These are phyloP conservation scores for Pachycephala philippinensis DNA, from an alignment of 2,113 vertebrate genomes.

Conservation along the genomic window DNA sequence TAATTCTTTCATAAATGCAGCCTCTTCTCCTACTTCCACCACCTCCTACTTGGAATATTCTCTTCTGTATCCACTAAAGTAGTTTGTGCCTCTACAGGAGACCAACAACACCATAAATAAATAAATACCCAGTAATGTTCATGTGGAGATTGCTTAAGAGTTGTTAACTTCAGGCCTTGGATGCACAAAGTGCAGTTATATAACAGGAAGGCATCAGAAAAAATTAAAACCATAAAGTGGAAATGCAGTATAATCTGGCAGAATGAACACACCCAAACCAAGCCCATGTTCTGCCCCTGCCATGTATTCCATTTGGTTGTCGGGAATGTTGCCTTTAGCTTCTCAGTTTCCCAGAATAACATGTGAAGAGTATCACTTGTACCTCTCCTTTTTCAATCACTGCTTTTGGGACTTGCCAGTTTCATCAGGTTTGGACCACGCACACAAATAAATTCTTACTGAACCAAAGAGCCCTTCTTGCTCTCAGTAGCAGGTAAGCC, in stretches of 20 bases:
- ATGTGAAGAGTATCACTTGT: neutral
- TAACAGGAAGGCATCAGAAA: neutral
- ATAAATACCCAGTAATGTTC: constrained; percentile 10
- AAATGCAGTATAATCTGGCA: neutral
- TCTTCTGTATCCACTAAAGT: neutral
- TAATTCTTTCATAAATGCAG: neutral
- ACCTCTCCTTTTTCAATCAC: neutral
- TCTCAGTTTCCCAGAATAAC: neutral
- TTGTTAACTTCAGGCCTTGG: neutral
- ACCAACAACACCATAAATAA: constrained; percentile 28
- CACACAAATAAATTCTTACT: neutral
- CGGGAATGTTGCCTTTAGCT: neutral
- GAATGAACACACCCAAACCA: neutral
- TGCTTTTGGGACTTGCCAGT: neutral
- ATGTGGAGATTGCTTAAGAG: neutral
- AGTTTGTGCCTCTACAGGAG: neutral
- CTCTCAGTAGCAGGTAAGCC: neutral
- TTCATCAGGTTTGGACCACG: neutral
- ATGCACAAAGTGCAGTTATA: constrained; percentile 2
- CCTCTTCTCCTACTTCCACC: neutral
- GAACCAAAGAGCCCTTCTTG: neutral
- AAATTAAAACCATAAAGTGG: neutral
- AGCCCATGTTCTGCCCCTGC: neutral
- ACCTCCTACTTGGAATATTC: neutral
- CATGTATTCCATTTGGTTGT: neutral